A percentile compares a stretch with the other conserved stretches of the same genome.
These are phyloP conservation scores for Pteruthius melanotis DNA, from an alignment of 2,113 vertebrate species.

Conservation along the genomic window DNA sequence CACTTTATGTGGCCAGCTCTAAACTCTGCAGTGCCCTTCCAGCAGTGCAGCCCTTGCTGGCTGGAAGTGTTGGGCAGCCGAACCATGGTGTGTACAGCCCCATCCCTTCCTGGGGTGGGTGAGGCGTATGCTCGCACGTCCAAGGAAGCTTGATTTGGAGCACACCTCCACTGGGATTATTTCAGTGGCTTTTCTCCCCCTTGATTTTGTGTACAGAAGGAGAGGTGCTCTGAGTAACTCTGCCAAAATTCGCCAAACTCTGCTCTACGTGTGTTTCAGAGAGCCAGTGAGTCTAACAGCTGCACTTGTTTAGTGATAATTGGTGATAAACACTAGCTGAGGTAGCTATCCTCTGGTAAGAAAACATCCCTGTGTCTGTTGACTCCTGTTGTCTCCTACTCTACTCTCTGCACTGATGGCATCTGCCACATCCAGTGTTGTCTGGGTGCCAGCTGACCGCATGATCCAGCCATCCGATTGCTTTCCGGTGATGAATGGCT, in stretches of 20 bases:
- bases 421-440: neutral
- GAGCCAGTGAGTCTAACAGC: neutral
- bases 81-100: neutral
- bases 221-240: neutral
- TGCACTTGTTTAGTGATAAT: neutral
- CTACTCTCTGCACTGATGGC: neutral
- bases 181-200: neutral
- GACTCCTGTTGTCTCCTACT: neutral
- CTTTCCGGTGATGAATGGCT: neutral
- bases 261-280: neutral
- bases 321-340: neutral
- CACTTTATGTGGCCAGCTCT: neutral
- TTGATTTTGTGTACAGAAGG: neutral
- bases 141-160: neutral
- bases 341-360: neutral
- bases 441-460: neutral
- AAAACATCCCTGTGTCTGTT: neutral
- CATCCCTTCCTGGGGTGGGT: accelerated
- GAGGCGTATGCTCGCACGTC: accelerated
- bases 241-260: neutral
- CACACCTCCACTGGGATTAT: neutral
- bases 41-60: neutral
- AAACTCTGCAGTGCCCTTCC: neutral
- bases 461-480: neutral
- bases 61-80: neutral